Base-by-base conservation (phyloP, 1,140 invertebrate genomes). In the Psix sp. region DNA sequence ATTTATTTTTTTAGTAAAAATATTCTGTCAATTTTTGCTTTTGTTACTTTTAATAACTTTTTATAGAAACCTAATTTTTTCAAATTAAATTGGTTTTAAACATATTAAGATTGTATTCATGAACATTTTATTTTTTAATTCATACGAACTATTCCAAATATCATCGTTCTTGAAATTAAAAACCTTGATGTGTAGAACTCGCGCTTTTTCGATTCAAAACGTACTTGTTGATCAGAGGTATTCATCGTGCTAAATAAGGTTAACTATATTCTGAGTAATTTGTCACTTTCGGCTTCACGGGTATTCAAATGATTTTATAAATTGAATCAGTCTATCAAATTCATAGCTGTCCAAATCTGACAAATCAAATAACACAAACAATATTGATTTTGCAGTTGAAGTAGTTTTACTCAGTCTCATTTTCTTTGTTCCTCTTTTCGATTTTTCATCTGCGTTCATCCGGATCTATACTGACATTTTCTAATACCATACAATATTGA, bases 221-320 rank as follows among this genome's bases (percentile, higher is more conserved):
- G 36, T 70, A 77, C 77, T 79, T 79, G 77, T 79, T 79, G 76
- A 78, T 80, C 76, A 76, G 78, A 77, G 76, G 77, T 77, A 80
- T 77, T 77, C 78, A 13, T 16, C 16, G 35, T 40, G 48, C 63
- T 73, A 73, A 78, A 76, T 76, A 72, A 63, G 56, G 39, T 56
- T 72, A 68, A 77, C 77, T 78, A 77, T 74, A 72, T 63, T 74
- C 43, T 67, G 65, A 76, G 70, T 46, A 46, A 63, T 45, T 75
- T 75, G 71, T 68, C 72, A 72, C n/a, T n/a, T 43, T 76, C 70
- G 74, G 66, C 74, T 78, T 80, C 76, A 78, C 76, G 57, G 66
- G 56, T 38, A 67, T 80, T 80, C 77, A 66, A 77, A 77, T 77
- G 54, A 70, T 70, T 63, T 67, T 43, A 72, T 73, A 77, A 76